Evolutionary conservation across 2,113 vertebrate genomes (phyloP).

Genomic region (Diglossa brunneiventris): DNA sequence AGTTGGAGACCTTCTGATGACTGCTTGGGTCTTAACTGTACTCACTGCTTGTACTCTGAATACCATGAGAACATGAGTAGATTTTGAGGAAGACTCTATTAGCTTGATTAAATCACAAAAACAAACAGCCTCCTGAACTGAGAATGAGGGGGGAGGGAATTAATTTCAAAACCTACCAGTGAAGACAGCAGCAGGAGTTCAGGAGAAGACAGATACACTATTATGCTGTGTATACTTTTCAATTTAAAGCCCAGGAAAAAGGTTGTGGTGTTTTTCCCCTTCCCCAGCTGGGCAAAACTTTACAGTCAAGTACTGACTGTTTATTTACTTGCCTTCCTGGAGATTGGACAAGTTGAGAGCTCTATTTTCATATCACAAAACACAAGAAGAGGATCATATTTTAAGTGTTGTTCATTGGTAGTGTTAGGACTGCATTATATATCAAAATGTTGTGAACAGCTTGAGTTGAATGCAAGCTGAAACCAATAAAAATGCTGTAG

Average conservation of each 20-base stretch:
- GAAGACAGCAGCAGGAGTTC: neutral
- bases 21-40: neutral
- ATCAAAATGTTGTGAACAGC: neutral
- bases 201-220: neutral
- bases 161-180: neutral
- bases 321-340: neutral
- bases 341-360: neutral
- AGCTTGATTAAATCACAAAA: neutral
- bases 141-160: accelerated
- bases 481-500: slow-evolving; percentile 35
- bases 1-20: neutral
- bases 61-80: neutral
- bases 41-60: neutral
- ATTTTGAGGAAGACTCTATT: neutral
- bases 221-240: neutral
- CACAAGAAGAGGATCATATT: neutral
- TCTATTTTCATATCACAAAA: neutral
- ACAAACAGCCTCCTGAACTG: neutral
- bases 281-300: neutral
- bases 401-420: neutral
- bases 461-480: slow-evolving; percentile 28
- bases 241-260: neutral
- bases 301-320: neutral
- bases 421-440: neutral
- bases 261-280: neutral